Evolutionary conservation across 2,888 invertebrate species (phyloP), one percentile per base, ranked within the genome.

Genomic region (Lamellibrachia satsuma): DNA sequence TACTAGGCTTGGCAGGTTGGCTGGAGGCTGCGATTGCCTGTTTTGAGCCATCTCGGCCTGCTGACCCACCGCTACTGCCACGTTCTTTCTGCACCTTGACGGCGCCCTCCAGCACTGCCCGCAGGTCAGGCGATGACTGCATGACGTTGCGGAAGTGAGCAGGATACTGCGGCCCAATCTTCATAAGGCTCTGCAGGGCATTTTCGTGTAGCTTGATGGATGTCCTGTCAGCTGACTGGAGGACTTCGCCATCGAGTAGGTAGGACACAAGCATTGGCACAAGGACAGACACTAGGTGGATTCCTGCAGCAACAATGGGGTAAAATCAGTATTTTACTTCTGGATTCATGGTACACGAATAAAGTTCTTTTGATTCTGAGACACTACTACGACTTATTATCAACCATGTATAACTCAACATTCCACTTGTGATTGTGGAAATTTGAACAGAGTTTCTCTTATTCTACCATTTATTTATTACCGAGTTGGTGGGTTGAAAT

Each of bases 121-220:
- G 98, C 93, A 99, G 97, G 93, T 98, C 98, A 0, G 97, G 97
- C 0, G 98, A 98, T 95, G 98, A 98, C 52, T 98, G 97, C 98
- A 99, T 98, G 95, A 99, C 97, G 22, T 98, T 97, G 96, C 98
- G 98, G 97, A 99, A 99, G 96, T 99, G 98, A 97, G 98, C 98
- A 51, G 99, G 98, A 97, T 99, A 98, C 96, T 98, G 98, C 0
- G 99, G 98, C 0, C 99, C 99, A 95, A 99, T 98, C 95, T 98
- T 98, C 95, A 98, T 98, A 39, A 99, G 97, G 97, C 98, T 98
- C 94, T 98, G 98, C 94, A 99, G 97, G 94, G 98, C 98, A 95
- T 98, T 98, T 94, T 99, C 98, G 96, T 99, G 99, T 90, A 99
- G 97, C 52, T 94, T 92, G 52, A 93, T 94, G 7, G 94, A 91